Percentiles rank a stretch among this genome's conserved stretches.
These are phyloP conservation scores for Scaptomyza parva DNA, from an alignment of 2,888 invertebrate species.

Conservation along the genomic window DNA sequence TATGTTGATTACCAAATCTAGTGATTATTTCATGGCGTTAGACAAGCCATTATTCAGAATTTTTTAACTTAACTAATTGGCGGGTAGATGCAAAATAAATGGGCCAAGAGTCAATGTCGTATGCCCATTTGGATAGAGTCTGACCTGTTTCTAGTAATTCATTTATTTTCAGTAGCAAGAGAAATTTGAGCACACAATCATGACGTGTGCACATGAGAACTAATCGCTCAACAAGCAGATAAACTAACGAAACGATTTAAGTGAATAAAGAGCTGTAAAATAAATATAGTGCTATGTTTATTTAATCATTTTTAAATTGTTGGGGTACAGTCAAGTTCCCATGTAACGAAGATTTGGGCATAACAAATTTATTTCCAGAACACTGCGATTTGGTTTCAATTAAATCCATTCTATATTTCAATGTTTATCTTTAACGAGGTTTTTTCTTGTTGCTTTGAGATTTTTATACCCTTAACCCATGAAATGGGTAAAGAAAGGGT, in stretches of 20 bases:
- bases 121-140: constrained; percentile 24
- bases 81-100: constrained; percentile 18
- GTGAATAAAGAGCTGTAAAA: constrained; percentile 46
- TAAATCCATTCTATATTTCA: too few relatives aligned
- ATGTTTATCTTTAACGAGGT: too few relatives aligned
- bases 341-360: too few relatives aligned
- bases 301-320: constrained; percentile 24
- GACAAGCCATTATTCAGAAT: constrained; percentile 27
- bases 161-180: constrained; percentile 36
- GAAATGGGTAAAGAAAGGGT: too few relatives aligned
- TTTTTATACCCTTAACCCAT: too few relatives aligned
- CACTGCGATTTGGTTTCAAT: too few relatives aligned
- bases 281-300: constrained; percentile 23
- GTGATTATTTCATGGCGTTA: constrained; percentile 6
- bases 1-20: not conserved
- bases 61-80: constrained; percentile 3
- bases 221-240: constrained; percentile 24
- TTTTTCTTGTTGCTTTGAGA: too few relatives aligned
- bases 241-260: constrained; percentile 25
- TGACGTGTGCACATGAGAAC: constrained; percentile 43
- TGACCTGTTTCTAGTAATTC: not conserved
- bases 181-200: constrained; percentile 9
- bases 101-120: not conserved
- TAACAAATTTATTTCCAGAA: too few relatives aligned
- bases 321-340: constrained; percentile 1